Evolutionary conservation across 2,797 vertebrate species (phyloP), one percentile per base, ranked within the genome.

Genomic region (Leptoclinus maculatus): DNA sequence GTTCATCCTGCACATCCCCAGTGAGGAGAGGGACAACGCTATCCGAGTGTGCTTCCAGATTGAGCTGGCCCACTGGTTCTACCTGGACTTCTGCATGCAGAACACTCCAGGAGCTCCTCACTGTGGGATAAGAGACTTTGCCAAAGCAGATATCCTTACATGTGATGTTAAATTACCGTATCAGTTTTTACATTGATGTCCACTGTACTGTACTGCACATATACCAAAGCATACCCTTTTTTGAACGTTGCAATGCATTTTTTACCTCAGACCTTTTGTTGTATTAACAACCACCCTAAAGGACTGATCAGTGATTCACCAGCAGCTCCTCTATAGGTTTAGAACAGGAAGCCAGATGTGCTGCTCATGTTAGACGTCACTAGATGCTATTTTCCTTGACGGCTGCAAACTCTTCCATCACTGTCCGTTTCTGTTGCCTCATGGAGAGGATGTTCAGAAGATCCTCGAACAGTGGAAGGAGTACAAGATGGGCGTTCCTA

Each of bases 401-500:
- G 0, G 60, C 66, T 59, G 3, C 54, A 72, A 92, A 99, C 97
- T 99, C 72, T 99, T 99, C 92, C 97, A 86, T 89, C 98, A 99
- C 92, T 99, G 98, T 92, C 98, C 98, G 1, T 99, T 99, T 94
- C 95, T 99, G 90, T 90, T 99, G 94, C 97, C 97, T 83, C 96
- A 97, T 82, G 97, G 98, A 81, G 97, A 98, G 93, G 98, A 99
- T 86, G 97, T 99, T 68, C 97, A 98, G 88, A 98, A 97, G 73
- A 95, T 99, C 90, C 94, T 99, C 64, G 97, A 99, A 39, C 96
- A 98, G 73, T 99, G 98, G 98, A 99, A 99, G 91, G 98, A 99
- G 87, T 99, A 99, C 85, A 99, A 99, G 95, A 99, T 99, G 98
- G 98, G 98, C 71, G 98, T 99, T 19, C 98, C 98, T n/a, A 99